Base-by-base conservation (phyloP, 2,113 vertebrate genomes). In the Miniopterus natalensis region DNA sequence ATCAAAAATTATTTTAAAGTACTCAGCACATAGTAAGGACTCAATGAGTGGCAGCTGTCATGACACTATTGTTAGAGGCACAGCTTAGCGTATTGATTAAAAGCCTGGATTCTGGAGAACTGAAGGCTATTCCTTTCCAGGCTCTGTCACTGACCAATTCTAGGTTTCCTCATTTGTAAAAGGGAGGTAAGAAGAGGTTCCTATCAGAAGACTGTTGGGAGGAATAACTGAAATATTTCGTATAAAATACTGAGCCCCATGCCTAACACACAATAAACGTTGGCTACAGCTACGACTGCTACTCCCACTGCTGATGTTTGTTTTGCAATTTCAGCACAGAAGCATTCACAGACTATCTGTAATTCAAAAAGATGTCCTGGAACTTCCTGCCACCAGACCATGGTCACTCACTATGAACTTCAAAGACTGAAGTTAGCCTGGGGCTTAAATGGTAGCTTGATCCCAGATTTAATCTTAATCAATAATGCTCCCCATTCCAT, bases 371-470 rank as follows among this genome's bases (percentile, higher is more conserved):
- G n/a, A 83, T 42, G 51, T 66, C 47, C 66, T 91, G 85, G 71
- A 92, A 97, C 97, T 97, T 97, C 92, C 96, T 88, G 94, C 66
- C 85, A 77, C 77, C 59, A 94, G 61, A 88, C 88, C 59, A 1
- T 29, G 40, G 47, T 88, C 68, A 88, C 59, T 90, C 42, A 74
- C 3, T 65, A 55, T 84, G 78, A 71, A 93, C 94, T 96, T 95
- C 97, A 96, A 97, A 97, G 94, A 49, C 73, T 53, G 25, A 85
- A 85, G 29, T 81, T 74, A 53, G 59, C 92, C 86, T 71, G 27
- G 36, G 61, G 81, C 86, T 93, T 68, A 88, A 90, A 49, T 77
- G 23, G 49, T 66, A 88, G 65, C 68, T 95, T 53, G 79, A 31
- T 36, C 65, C 73, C 59, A 91, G 57, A 77, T 81, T 92, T 89